These are phyloP conservation scores for Steinernema scapterisci DNA, from an alignment of 2,888 invertebrate genomes.

Conservation along the genomic window DNA sequence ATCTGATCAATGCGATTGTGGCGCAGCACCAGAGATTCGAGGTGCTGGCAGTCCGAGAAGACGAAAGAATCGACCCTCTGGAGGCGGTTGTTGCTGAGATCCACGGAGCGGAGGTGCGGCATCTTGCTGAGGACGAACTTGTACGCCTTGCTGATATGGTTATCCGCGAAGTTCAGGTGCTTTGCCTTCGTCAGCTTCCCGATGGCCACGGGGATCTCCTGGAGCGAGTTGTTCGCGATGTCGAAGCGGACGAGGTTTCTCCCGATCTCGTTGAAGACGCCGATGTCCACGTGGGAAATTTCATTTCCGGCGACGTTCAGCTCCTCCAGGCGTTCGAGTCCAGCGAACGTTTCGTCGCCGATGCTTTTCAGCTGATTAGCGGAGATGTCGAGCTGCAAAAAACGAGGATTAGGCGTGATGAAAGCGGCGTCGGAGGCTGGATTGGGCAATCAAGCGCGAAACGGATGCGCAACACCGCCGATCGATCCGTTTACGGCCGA, in stretches of 20 bases:
- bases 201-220: conserved; percentile 58
- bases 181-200: conserved; percentile 50
- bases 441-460: conserved; percentile 19
- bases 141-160: conserved; percentile 55
- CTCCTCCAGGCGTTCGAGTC: conserved; percentile 44
- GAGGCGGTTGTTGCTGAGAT: conserved; percentile 54
- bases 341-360: conserved; percentile 46
- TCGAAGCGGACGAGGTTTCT: conserved; percentile 15
- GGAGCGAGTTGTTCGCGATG: conserved; percentile 50
- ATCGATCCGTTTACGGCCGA: conserved; percentile 19
- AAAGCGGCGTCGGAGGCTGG: background rate
- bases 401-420: background rate
- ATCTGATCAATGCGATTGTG: conserved; percentile 53
- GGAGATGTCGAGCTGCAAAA: conserved; percentile 61
- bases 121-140: conserved; percentile 59
- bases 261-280: conserved; percentile 42
- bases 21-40: conserved; percentile 51
- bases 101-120: conserved; percentile 48
- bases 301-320: conserved; percentile 53
- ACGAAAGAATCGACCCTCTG: conserved; percentile 53
- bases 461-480: conserved; percentile 32
- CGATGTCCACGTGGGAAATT: conserved; percentile 47
- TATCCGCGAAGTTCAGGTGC: conserved; percentile 52
- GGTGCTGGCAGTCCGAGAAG: conserved; percentile 55
- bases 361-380: conserved; percentile 50